These are phyloP conservation scores for Acrocera orbiculus DNA, from an alignment of 2,888 invertebrate genomes.

Conservation along the genomic window DNA sequence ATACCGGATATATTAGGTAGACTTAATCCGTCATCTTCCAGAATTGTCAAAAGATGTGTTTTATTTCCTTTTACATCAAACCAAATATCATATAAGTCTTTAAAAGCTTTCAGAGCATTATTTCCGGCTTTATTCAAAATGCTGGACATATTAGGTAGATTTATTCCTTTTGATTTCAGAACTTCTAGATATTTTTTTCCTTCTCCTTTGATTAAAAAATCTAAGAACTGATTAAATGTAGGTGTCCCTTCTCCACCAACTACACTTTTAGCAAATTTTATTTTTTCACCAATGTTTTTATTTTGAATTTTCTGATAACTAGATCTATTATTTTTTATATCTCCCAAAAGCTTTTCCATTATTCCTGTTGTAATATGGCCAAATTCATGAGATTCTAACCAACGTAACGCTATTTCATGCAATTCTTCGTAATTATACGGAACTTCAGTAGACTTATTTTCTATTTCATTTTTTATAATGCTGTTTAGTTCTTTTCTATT, in stretches of 20 bases:
- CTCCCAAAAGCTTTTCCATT: too few relatives aligned
- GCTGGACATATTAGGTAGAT: neutral
- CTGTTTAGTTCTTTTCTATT: too few relatives aligned
- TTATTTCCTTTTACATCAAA: slow-evolving; percentile 14
- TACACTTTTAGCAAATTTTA: slow-evolving; percentile 21
- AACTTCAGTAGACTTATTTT: too few relatives aligned
- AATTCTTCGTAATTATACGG: too few relatives aligned
- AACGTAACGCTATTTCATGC: too few relatives aligned
- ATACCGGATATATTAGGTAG: slow-evolving; percentile 15
- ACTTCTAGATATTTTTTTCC: slow-evolving; percentile 1
- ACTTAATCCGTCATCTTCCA: slow-evolving; percentile 13
- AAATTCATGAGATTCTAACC: too few relatives aligned
- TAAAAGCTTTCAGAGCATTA: slow-evolving; percentile 8
- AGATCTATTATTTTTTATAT: too few relatives aligned
- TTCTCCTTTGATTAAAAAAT: slow-evolving; percentile 18
- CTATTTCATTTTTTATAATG: too few relatives aligned
- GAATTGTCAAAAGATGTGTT: slow-evolving; percentile 9
- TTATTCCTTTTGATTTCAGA: slow-evolving; percentile 2
- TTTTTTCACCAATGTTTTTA: slow-evolving; percentile 14
- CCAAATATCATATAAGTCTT: slow-evolving; percentile 14
- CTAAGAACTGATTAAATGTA: slow-evolving; percentile 21
- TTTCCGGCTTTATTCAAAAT: slow-evolving; percentile 12
- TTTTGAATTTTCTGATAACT: too few relatives aligned
- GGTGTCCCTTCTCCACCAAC: slow-evolving; percentile 20
- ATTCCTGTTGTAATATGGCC: too few relatives aligned